These are phyloP conservation scores for Epizoanthus stellaris DNA, from an alignment of 92 coral and sea anemone genomes.

Conservation along the genomic window DNA sequence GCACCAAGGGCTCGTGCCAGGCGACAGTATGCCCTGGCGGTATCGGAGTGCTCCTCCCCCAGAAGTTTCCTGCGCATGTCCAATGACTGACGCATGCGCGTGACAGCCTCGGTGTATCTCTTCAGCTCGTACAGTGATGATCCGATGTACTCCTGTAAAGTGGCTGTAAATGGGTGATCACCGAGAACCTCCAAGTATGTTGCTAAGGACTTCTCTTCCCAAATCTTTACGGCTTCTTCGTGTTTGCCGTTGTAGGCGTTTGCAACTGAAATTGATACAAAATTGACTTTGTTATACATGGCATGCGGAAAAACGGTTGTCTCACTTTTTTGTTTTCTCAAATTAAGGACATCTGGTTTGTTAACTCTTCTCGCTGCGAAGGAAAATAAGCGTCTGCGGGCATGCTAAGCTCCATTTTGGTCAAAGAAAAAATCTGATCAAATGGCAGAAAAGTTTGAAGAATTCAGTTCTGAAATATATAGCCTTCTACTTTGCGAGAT, in stretches of 20 bases:
- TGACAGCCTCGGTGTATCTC: slow-evolving; percentile 41
- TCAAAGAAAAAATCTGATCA: too few relatives aligned
- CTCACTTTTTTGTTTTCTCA: too few relatives aligned
- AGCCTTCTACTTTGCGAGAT: too few relatives aligned
- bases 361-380: too few relatives aligned
- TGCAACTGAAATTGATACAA: slow-evolving; percentile 68
- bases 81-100: slow-evolving; percentile 55
- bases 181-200: slow-evolving; percentile 59
- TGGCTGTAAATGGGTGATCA: slow-evolving; percentile 78
- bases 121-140: slow-evolving; percentile 17
- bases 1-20: slow-evolving; percentile 65
- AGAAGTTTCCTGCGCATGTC: slow-evolving; percentile 65
- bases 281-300: too few relatives aligned
- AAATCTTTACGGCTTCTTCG: slow-evolving; percentile 66
- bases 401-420: too few relatives aligned
- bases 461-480: too few relatives aligned
- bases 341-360: too few relatives aligned
- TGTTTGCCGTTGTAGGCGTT: slow-evolving; percentile 21
- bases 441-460: too few relatives aligned
- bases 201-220: slow-evolving; percentile 51
- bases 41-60: slow-evolving; percentile 73
- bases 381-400: too few relatives aligned
- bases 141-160: slow-evolving; percentile 68
- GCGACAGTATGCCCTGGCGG: slow-evolving; percentile 76
- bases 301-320: too few relatives aligned